phyloP scores from a whole-genome alignment of 2,888 invertebrate species.

The Serrognathus titanus region DNA sequence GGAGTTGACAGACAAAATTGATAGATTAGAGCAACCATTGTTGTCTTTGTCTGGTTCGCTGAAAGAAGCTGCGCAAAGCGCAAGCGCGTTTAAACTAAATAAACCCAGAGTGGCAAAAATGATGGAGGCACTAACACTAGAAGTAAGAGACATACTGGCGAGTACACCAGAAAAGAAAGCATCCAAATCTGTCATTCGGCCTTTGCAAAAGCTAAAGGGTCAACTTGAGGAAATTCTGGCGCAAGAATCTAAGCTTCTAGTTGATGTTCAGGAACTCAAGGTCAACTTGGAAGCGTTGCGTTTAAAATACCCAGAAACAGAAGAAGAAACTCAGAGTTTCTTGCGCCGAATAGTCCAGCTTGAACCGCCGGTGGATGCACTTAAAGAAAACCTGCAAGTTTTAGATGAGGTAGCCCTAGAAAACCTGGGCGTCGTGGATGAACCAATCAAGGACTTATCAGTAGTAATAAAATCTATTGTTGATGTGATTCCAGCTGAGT shows the following conservation, averaged over 20 bases:
- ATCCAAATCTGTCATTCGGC: neutral
- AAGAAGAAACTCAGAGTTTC: neutral
- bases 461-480: conserved; percentile 1
- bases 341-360: conserved; percentile 7
- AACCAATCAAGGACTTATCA: conserved; percentile 26
- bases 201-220: neutral
- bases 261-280: no score
- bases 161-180: neutral
- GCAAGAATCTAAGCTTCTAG: neutral
- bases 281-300: no score
- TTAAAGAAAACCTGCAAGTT: conserved; percentile 18
- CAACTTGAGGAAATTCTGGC: neutral
- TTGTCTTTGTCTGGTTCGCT: no score
- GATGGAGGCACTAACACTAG: neutral
- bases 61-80: no score
- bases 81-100: no score
- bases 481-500: no score
- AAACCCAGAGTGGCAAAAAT: neutral
- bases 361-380: conserved; percentile 7
- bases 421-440: conserved; percentile 22
- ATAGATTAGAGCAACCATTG: no score
- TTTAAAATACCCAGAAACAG: no score
- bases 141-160: neutral
- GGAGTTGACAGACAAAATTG: no score
- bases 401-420: conserved; percentile 14